A percentile compares a stretch with the other conserved stretches of the same genome.
These are phyloP conservation scores for Silurus aristotelis DNA, from an alignment of 2,797 vertebrate species.

Conservation along the genomic window DNA sequence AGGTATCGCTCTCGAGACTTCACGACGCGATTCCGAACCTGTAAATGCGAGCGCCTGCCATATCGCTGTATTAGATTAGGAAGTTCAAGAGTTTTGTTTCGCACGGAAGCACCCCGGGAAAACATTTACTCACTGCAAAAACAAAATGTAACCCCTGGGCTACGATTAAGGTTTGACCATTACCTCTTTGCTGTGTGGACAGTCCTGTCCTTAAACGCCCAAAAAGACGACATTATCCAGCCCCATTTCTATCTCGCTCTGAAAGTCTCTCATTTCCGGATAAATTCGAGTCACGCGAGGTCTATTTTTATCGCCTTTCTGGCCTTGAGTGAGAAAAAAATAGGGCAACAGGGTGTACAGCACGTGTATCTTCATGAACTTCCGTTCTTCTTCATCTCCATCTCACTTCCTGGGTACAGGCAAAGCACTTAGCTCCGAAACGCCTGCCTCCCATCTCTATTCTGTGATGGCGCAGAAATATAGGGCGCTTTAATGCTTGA, in stretches of 20 bases:
- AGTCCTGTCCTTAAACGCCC: neutral
- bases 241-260: constrained; percentile 4
- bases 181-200: neutral
- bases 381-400: constrained; percentile 17
- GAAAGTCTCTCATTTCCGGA: neutral
- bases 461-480: neutral
- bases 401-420: constrained; percentile 13
- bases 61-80: neutral
- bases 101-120: neutral
- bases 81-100: neutral
- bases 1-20: constrained; percentile 70
- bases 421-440: neutral
- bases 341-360: constrained; percentile 6
- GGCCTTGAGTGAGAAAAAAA: constrained; percentile 19
- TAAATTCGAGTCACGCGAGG: neutral
- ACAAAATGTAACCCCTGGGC: too few species aligned
- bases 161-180: neutral
- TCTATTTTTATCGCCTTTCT: constrained; percentile 38
- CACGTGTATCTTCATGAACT: constrained; percentile 12
- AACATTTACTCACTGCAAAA: neutral
- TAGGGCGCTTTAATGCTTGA: too few species aligned
- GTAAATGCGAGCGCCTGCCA: neutral
- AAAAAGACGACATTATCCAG: neutral
- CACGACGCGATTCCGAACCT: neutral
- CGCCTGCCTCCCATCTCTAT: neutral